Evolutionary conservation across 2,113 vertebrate genomes (phyloP), one percentile per base, ranked within the genome.

Genomic region (Apodemus sylvaticus): DNA sequence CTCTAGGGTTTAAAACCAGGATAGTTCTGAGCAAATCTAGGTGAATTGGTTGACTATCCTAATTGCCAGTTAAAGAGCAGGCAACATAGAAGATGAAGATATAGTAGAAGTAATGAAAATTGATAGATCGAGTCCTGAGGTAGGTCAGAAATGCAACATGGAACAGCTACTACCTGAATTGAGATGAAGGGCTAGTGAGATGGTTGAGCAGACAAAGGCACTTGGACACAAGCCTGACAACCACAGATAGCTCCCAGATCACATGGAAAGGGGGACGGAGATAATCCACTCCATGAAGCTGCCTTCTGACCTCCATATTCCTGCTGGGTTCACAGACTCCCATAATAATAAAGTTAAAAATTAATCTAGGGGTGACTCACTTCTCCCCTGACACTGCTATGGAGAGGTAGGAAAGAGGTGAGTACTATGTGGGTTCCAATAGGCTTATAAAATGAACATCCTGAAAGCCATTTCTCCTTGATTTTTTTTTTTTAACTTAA

Each of bases 31-130:
- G 39, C 29, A 87, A 78, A 85, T 51, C 4, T 51, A 68, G 20
- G 70, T 77, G 39, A 79, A 24, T 14, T 88, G 77, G 19, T 34
- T 78, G 64, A 31, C 77, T 58, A 48, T 36, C 36, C 4, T 68
- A 79, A 58, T 12, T 88, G 45, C 34, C 70, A 74, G 13, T 34
- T 34, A 81, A 79, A 55, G 19, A 81, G 76, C 58, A 71, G 24
- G 31, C n/a, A 91, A 93, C 93, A 64, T 85, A 81, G 64, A 45
- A 94, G 29, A 66, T 66, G 45, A 79, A 86, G 68, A 74, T 31
- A 70, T 2, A 81, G 42, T 31, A 53, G 73, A 26, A 77, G 6
- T 86, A 64, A 68, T 53, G 31, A 86, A 95, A 81, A 87, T 45
- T 39, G 64, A 66, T 62, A 88, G 68, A 86, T 90, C 24, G 53